A percentile compares a stretch with the other conserved stretches of the same genome.
Conservation (phyloP, 1,140 invertebrate species). For the Drosophila bocqueti region DNA sequence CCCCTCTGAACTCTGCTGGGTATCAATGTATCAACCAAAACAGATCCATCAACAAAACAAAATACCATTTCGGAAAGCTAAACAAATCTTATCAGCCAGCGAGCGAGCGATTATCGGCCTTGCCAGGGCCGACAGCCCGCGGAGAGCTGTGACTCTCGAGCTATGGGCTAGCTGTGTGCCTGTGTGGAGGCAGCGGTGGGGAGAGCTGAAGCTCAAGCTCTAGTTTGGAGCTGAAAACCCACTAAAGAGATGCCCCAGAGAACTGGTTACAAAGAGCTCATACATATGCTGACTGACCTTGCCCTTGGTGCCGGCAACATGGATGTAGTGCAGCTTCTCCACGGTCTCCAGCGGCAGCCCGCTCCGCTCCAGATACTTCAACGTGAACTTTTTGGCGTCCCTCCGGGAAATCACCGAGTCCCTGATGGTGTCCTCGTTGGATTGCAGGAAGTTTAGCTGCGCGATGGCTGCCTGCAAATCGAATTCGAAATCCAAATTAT, state of each 20-base stretch:
- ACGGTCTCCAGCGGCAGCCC: slow-evolving; percentile 89
- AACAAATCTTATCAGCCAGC: slow-evolving; percentile 49
- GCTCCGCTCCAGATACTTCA: slow-evolving; percentile 87
- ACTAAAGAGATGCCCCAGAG: background rate
- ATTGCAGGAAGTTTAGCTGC: slow-evolving; percentile 89
- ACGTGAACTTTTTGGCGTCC: slow-evolving; percentile 83
- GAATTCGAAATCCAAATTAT: background rate
- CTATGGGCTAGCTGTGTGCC: no score
- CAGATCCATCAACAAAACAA: slow-evolving; percentile 41
- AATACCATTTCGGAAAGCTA: slow-evolving; percentile 37
- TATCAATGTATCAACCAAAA: slow-evolving; percentile 11
- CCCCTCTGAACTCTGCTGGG: background rate
- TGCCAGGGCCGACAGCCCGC: background rate
- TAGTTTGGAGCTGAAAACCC: background rate
- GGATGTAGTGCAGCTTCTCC: slow-evolving; percentile 92
- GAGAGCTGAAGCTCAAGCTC: background rate
- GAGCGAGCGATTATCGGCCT: slow-evolving; percentile 24
- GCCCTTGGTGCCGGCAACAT: slow-evolving; percentile 98
- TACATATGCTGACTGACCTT: slow-evolving; percentile 86
- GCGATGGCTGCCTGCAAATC: slow-evolving; percentile 88
- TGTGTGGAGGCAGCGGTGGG: background rate
- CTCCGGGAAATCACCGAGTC: slow-evolving; percentile 85
- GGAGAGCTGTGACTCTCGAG: background rate
- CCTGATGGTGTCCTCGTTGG: slow-evolving; percentile 88
- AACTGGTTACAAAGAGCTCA: background rate